Evolutionary conservation across 2,113 vertebrate species (phyloP).

Genomic region (Atractosteus spatula): DNA sequence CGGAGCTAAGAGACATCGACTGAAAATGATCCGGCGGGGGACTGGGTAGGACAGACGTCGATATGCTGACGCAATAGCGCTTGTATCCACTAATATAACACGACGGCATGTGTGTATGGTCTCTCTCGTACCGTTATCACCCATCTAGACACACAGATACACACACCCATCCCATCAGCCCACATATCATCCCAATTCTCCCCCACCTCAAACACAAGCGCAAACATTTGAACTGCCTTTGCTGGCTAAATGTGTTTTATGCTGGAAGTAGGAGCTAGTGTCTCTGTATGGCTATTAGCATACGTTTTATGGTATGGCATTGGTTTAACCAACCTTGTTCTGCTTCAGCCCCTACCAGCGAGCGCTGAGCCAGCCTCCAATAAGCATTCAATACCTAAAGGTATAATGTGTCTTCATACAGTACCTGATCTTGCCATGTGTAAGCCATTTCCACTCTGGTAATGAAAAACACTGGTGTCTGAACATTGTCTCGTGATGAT

Average conservation of each 20-base stretch:
- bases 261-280: conserved; percentile 13
- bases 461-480: no score
- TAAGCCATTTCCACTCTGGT: no score
- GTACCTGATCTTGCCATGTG: no score
- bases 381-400: no score
- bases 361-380: not conserved
- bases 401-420: no score
- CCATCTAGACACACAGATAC: not conserved
- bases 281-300: conserved; percentile 15
- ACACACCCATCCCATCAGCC: not conserved
- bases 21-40: not conserved
- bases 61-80: not conserved
- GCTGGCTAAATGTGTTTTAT: conserved; percentile 1
- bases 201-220: conserved; percentile 4
- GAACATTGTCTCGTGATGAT: no score
- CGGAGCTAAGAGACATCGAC: no score
- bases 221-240: not conserved
- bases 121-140: no score
- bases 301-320: no score
- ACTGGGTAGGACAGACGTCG: not conserved
- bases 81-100: not conserved
- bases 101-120: not conserved
- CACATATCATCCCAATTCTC: not conserved
- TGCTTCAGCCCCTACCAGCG: conserved; percentile 2
- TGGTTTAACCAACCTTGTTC: conserved; percentile 15